A percentile compares a stretch with the other conserved stretches of the same genome.
These are phyloP conservation scores for Hyperopisus bebe DNA, from an alignment of 2,113 vertebrate genomes.

Conservation along the genomic window DNA sequence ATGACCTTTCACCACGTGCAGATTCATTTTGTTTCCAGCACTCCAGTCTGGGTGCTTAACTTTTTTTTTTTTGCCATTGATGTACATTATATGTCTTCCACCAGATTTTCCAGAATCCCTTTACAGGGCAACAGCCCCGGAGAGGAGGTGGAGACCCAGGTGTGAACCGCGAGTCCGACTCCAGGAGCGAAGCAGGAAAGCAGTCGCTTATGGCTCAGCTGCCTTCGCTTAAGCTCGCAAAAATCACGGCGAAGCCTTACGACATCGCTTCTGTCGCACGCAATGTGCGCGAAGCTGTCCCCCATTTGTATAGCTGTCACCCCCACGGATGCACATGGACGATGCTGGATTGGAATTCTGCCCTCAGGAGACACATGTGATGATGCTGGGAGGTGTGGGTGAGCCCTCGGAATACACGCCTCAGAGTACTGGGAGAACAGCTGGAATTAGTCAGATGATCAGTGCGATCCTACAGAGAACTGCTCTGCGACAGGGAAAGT, in stretches of 20 bases:
- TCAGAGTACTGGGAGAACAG: background rate
- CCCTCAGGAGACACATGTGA: background rate
- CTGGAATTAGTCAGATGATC: background rate
- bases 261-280: background rate
- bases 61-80: too few relatives aligned
- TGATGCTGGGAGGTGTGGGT: background rate
- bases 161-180: background rate
- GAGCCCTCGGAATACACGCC: background rate
- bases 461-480: background rate
- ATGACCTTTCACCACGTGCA: too few relatives aligned
- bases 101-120: background rate
- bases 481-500: background rate
- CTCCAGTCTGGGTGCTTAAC: too few relatives aligned
- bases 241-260: background rate
- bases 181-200: background rate
- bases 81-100: background rate
- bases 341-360: background rate
- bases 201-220: conserved; percentile 19
- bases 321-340: background rate
- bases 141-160: background rate
- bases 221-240: conserved; percentile 24
- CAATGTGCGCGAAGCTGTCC: background rate
- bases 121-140: background rate
- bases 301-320: background rate
- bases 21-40: too few relatives aligned